A percentile compares a stretch with the other conserved stretches of the same genome.
These are phyloP conservation scores for Hetaerina americana DNA, from an alignment of 1,140 invertebrate species.

Conservation along the genomic window DNA sequence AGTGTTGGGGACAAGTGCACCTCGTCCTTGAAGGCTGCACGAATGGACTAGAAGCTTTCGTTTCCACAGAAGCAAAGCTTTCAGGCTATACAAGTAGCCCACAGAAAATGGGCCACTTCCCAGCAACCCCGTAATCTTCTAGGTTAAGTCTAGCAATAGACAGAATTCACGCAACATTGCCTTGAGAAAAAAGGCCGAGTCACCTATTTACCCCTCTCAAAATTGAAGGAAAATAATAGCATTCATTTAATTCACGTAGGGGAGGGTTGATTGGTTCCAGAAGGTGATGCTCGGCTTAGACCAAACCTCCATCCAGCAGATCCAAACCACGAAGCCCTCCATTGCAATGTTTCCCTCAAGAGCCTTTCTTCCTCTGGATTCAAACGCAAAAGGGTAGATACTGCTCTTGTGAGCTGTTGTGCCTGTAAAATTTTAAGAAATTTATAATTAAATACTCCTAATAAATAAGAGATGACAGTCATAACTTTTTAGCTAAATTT, in stretches of 20 bases:
- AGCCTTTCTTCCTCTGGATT: constrained; percentile 75
- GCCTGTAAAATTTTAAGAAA: constrained; percentile 45
- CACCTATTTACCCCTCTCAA: too few species aligned
- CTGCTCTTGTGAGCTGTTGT: constrained; percentile 74
- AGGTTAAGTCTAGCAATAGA: neutral
- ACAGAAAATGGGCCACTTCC: neutral
- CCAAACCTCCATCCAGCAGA: neutral
- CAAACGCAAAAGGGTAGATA: constrained; percentile 70
- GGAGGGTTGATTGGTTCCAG: neutral
- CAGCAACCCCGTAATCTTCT: neutral
- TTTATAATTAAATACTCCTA: too few species aligned
- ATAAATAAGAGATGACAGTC: too few species aligned
- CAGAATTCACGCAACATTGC: neutral
- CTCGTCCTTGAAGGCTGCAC: neutral
- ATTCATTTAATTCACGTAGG: neutral
- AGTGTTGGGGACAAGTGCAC: neutral
- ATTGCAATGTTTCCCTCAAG: constrained; percentile 74
- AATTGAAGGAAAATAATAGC: too few species aligned
- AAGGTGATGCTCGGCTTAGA: neutral
- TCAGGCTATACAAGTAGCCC: neutral
- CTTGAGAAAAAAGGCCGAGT: neutral
- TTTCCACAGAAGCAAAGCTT: neutral
- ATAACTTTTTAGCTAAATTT: too few species aligned
- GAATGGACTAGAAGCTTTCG: neutral
- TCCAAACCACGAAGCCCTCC: constrained; percentile 79